Evolutionary conservation across 1,140 invertebrate species (phyloP).

Genomic region (Solenopsis fugax): DNA sequence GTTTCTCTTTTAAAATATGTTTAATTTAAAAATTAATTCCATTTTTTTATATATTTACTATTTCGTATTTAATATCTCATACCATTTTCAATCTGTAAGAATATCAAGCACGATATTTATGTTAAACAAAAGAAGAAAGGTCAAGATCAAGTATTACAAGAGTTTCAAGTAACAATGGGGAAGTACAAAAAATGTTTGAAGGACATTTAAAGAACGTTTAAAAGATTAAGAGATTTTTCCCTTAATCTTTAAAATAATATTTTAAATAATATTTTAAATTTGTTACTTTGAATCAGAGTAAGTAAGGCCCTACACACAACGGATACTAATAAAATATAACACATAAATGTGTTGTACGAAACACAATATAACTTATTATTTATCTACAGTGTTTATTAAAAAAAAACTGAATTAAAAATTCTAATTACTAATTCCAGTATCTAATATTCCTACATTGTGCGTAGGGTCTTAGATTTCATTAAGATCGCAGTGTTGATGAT

Average conservation of each 20-base stretch:
- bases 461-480: neutral
- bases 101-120: neutral
- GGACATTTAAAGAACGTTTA: neutral
- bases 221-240: neutral
- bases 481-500: conserved; percentile 4
- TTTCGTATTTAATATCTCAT: neutral
- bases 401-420: too few species aligned
- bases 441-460: too few species aligned
- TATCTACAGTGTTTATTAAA: too few species aligned
- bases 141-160: neutral
- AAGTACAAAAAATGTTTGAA: neutral
- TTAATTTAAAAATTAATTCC: neutral
- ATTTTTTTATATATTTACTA: neutral
- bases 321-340: too few species aligned
- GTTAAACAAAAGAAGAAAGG: neutral
- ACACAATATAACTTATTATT: too few species aligned
- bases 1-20: neutral
- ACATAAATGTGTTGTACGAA: too few species aligned
- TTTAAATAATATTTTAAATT: neutral
- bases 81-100: neutral
- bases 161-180: neutral
- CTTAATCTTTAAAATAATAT: too few species aligned
- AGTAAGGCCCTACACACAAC: neutral
- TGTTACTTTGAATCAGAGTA: neutral
- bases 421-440: too few species aligned